These are phyloP conservation scores for Actenoides lindsayi DNA, from an alignment of 2,113 vertebrate species.

Conservation along the genomic window DNA sequence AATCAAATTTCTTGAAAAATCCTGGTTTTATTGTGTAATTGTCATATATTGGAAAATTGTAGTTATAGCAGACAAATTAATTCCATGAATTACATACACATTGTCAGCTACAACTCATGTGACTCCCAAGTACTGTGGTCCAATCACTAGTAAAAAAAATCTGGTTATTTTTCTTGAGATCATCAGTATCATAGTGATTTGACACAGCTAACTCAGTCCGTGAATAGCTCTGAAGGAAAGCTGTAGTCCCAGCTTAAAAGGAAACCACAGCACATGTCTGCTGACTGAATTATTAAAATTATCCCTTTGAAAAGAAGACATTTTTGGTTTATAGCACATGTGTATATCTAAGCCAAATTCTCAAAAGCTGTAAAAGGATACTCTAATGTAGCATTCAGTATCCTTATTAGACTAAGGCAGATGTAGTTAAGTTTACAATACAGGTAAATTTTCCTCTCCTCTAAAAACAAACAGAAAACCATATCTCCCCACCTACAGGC, in stretches of 20 bases:
- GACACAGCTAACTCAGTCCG: neutral
- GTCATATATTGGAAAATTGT: neutral
- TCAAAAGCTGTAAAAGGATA: conserved; percentile 13
- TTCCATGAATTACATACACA: neutral
- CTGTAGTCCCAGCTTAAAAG: neutral
- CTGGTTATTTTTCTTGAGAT: neutral
- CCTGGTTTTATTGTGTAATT: neutral
- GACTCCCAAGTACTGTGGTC: neutral
- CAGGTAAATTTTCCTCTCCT: neutral
- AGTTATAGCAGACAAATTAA: neutral
- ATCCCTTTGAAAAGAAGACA: neutral
- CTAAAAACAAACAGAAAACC: neutral
- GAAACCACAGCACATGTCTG: neutral
- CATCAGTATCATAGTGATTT: neutral
- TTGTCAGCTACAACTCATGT: neutral
- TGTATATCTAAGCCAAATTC: neutral
- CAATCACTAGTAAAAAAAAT: neutral
- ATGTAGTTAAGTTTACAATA: neutral
- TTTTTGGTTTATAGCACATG: neutral
- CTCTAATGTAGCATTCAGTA: neutral
- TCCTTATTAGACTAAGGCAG: neutral
- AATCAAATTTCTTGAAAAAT: neutral
- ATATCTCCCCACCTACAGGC: neutral
- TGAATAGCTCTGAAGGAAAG: neutral
- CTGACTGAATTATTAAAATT: conserved; percentile 28